Evolutionary conservation across 2,797 vertebrate species (phyloP), one percentile per base, ranked within the genome.

Genomic region (Anguilla marmorata): DNA sequence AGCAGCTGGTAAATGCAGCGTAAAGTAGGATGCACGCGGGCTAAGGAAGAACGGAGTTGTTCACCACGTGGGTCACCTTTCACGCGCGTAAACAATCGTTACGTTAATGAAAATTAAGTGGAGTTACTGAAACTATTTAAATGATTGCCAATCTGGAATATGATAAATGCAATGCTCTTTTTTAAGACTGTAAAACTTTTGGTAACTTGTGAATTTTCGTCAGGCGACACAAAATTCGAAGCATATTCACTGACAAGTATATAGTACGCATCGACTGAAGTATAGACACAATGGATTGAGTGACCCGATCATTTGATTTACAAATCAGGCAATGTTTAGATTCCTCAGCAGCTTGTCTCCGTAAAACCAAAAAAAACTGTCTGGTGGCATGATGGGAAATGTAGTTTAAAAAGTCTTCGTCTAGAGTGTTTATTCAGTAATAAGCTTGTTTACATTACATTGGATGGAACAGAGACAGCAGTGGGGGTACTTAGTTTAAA

Each of bases 331-430:
- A 66, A 66, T 66, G 19, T 6, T 19, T 1, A 66, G 21, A n/a
- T 66, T 19, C 6, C 21, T 6, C 5, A 76, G 30, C 74, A 37
- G 3, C 33, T 4, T 48, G 76, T 4, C 19, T n/a, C 76, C 21
- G 6, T 80, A 24, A 48, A 80, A 37, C 66, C 16, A 33, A 19
- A 3, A 69, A 3, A n/a, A n/a, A 21, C 33, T 2, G 33, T 5
- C 14, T 33, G 72, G 19, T 24, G 24, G 7, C 12, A 9, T 84
- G 9, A 54, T 85, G 89, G 85, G 80, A 63, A 89, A 84, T 89
- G 87, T 79, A 88, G 87, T 86, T 87, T 37, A 4, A 12, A 33
- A 37, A 24, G 14, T 72, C 27, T 1, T 80, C 41, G 30, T 48
- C 76, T 48, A 48, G 2, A 24, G 24, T 80, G 16, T 48, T 80